Percentiles rank a stretch among this genome's conserved stretches.
Conservation (phyloP, 2,888 invertebrate genomes). For the Heliconius sara region DNA sequence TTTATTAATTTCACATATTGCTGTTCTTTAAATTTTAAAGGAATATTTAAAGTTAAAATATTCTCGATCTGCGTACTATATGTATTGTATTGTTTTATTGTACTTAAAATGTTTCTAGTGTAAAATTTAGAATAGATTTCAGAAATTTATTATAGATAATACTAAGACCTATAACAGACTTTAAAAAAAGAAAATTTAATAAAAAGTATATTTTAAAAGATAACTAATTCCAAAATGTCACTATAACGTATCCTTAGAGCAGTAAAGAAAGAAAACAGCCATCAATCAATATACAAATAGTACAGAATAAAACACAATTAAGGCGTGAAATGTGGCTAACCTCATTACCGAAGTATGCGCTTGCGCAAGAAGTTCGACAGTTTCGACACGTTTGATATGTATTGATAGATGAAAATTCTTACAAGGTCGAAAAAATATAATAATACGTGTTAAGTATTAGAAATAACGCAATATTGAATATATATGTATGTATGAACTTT, state of each 20-base stretch:
- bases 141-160: too few species aligned
- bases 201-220: not conserved
- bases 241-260: not conserved
- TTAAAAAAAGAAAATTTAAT: not conserved
- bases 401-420: constrained; percentile 33
- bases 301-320: constrained; percentile 30
- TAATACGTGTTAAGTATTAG: constrained; percentile 19
- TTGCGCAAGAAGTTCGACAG: constrained; percentile 51
- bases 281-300: not conserved
- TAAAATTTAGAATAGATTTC: too few species aligned
- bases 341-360: constrained; percentile 38
- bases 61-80: too few species aligned
- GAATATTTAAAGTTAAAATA: too few species aligned
- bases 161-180: too few species aligned
- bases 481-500: not conserved
- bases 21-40: too few species aligned
- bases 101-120: too few species aligned
- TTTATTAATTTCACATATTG: too few species aligned
- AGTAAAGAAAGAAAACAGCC: not conserved
- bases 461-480: constrained; percentile 14
- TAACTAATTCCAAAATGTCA: not conserved
- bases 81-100: too few species aligned
- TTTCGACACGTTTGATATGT: constrained; percentile 40
- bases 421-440: constrained; percentile 30
- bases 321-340: constrained; percentile 35